Evolutionary conservation across 2,888 invertebrate species (phyloP), one percentile per base, ranked within the genome.

Genomic region (Ennomos fuscantarius): DNA sequence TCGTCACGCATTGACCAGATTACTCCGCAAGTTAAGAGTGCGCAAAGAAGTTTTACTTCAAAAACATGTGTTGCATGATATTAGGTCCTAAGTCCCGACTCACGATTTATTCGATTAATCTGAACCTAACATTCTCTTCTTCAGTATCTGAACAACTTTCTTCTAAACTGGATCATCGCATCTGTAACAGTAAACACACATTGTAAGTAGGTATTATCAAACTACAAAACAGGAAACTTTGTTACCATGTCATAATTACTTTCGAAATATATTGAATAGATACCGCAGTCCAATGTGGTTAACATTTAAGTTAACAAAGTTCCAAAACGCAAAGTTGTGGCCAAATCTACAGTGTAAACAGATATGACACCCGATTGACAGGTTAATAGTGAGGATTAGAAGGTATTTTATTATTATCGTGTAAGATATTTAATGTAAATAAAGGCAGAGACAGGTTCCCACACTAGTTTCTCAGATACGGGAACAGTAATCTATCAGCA

Each of bases 361-460:
- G 67, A 72, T 63, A 66, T 53, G 72, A 74, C 74, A 70, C 59
- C 68, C 69, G 71, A 72, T 72, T 81, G 81, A 81, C 83, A 83
- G 79, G 66, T 69, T 70, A 73, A 74, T 72, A 73, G 65, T 68
- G 63, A 73, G 74, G 72, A 81, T 80, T 79, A 81, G 49, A 47
- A 63, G 58, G 62, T 69, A 73, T 70, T 74, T 74, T 60, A 70
- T 61, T 69, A 70, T 70, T 80, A 79, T 79, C 78, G 68, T 12
- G 51, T 47, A 60, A 73, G 73, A 72, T 66, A 64, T 57, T 50
- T 51, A 58, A 62, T 63, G 68, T 66, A 67, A 72, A 69, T 49
- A 72, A 33, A 56, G 55, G 60, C 35, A 58, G 53, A 43, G 47
- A 51, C 50, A 61, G 57, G 53, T 73, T 74, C 73, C 67, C 73